Conservation (phyloP, 1,140 invertebrate species). For the Drosophila pallidifrons region DNA sequence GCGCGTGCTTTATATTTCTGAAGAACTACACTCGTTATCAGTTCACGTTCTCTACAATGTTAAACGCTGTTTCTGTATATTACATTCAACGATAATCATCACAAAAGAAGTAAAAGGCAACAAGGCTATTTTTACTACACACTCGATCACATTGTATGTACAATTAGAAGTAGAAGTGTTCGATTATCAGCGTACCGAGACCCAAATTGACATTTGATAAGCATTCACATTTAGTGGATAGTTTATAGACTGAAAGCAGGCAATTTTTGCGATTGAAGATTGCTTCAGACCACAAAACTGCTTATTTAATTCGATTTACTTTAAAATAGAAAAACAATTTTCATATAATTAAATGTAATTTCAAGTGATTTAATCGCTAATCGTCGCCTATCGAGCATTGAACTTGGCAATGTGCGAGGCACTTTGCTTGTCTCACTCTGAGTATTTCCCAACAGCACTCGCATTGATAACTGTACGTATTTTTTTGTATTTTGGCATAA, state of each 20-base stretch:
- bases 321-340: conserved; percentile 2
- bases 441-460: conserved; percentile 8
- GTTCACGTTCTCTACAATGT: background rate
- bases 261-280: conserved; percentile 20
- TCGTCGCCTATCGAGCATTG: conserved; percentile 62
- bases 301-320: background rate
- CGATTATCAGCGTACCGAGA: conserved; percentile 26
- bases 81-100: conserved; percentile 37
- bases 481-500: conserved; percentile 10
- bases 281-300: background rate
- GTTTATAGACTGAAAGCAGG: background rate
- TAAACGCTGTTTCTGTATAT: conserved; percentile 11
- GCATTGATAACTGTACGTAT: conserved; percentile 8
- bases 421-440: conserved; percentile 12
- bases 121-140: conserved; percentile 18
- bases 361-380: conserved; percentile 39
- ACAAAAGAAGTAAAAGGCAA: conserved; percentile 1
- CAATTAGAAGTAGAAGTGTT: background rate
- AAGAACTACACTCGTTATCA: conserved; percentile 20
- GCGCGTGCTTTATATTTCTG: conserved; percentile 13
- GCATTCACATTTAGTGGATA: conserved; percentile 23
- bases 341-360: conserved; percentile 32
- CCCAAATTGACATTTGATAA: conserved; percentile 48
- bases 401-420: conserved; percentile 47
- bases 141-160: background rate